Conservation (phyloP, 2,888 invertebrate genomes). For the Criorhina ranunculi region DNA sequence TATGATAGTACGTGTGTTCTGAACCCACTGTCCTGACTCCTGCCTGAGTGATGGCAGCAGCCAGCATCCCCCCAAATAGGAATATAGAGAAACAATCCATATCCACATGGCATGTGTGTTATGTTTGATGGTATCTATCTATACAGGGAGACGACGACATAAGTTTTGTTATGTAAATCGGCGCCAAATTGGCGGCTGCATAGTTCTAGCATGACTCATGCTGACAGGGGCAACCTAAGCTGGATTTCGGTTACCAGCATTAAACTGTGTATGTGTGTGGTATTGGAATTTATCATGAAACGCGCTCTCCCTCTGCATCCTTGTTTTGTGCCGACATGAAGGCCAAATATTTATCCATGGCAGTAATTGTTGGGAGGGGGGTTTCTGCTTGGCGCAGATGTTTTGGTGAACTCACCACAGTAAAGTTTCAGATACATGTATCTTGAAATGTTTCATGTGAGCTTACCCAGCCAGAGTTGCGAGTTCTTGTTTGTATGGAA, state of each 20-base stretch:
- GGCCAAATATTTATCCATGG: constrained; percentile 17
- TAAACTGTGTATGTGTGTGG: constrained; percentile 10
- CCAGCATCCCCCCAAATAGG: constrained; percentile 17
- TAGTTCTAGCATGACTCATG: constrained; percentile 57
- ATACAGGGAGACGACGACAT: constrained; percentile 23
- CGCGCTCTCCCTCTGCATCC: constrained; percentile 17
- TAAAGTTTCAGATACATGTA: constrained; percentile 41
- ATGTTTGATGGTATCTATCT: not conserved
- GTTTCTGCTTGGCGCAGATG: not conserved
- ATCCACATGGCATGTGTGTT: constrained; percentile 2
- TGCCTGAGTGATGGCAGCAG: constrained; percentile 14
- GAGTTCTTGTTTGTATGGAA: not conserved
- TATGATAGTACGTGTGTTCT: constrained; percentile 15
- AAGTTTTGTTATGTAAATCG: constrained; percentile 62
- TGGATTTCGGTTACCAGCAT: constrained; percentile 35
- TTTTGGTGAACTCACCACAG: constrained; percentile 24
- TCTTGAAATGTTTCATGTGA: not conserved
- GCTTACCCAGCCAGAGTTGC: not conserved
- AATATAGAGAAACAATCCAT: constrained; percentile 40
- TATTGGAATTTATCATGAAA: constrained; percentile 48
- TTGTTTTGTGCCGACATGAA: constrained; percentile 24
- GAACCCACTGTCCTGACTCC: constrained; percentile 1
- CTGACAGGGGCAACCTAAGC: constrained; percentile 37
- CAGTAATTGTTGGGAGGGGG: constrained; percentile 14
- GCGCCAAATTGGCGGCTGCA: constrained; percentile 67